Evolutionary conservation across 1,140 invertebrate genomes (phyloP), one percentile per base, ranked within the genome.

Genomic region (Tachypleus tridentatus): DNA sequence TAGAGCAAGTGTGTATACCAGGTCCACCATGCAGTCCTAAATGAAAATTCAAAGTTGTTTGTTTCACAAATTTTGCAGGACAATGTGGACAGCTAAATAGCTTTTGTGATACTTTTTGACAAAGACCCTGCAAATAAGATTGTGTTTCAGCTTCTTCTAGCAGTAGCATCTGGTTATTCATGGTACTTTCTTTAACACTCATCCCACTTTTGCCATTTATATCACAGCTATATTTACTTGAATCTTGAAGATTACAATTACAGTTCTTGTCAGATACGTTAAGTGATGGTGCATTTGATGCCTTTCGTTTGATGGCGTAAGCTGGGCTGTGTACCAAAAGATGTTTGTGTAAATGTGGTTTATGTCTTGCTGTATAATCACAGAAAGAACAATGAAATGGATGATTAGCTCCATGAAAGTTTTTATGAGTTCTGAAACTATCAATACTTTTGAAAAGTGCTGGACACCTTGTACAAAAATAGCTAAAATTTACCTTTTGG

Each of bases 301-400:
- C 29, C 56, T 57, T 86, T 83, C 57, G 87, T 67, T 76, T 91
- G 84, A 66, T 51, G 5, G 64, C 63, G 75, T 93, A 93, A 70
- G 91, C 87, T 5, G 83, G 80, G 4, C 85, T 84, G 74, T 94
- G 91, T 0, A 92, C 88, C 70, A 84, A 83, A 4, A 81, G 77
- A 76, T 93, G 91, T 4, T 84, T 81, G n/a, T 81, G 73, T 7
- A 93, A 52, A 53, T 73, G 71, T 61, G 70, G 67, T 57, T 68
- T 65, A 59, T 71, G 69, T 58, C 62, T 67, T n/a, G 71, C 70
- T 66, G 66, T 63, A 52, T 72, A 72, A 58, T 68, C 68, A 64
- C 72, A 73, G 52, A 70, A 51, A 4, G 68, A 65, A 59, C 72
- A 73, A 5, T 53, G 47, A 59, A 67, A 67, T 51, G 70, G 70